A percentile compares a stretch with the other conserved stretches of the same genome.
phyloP scores from a whole-genome alignment of 2,888 invertebrate genomes.

The Eueremaeus valkanovi region DNA sequence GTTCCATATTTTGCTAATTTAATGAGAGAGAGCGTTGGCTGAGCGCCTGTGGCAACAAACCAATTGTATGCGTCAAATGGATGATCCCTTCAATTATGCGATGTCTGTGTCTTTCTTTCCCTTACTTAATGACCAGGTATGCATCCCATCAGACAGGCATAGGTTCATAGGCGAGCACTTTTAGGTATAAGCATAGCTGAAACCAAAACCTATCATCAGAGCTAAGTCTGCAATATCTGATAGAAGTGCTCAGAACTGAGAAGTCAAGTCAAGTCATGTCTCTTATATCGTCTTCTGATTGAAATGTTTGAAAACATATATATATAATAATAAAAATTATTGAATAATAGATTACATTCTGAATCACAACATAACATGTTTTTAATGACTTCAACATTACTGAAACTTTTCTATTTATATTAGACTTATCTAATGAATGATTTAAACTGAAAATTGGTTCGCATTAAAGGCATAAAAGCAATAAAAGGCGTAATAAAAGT shows the following conservation, averaged over 20 bases:
- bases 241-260: neutral
- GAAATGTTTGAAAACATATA: constrained; percentile 29
- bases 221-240: neutral
- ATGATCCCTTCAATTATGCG: constrained; percentile 31
- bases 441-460: constrained; percentile 7
- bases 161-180: constrained; percentile 24
- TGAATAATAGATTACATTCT: constrained; percentile 20
- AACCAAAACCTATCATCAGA: constrained; percentile 26
- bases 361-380: constrained; percentile 12
- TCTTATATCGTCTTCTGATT: constrained; percentile 30
- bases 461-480: constrained; percentile 19
- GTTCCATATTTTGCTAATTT: neutral
- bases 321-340: constrained; percentile 13
- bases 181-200: neutral
- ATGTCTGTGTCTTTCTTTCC: constrained; percentile 30
- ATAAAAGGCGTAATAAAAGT: constrained; percentile 27
- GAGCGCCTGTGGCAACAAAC: constrained; percentile 22
- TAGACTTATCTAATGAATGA: constrained; percentile 8
- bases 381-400: constrained; percentile 16
- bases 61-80: constrained; percentile 33
- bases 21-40: constrained; percentile 18
- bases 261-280: constrained; percentile 15
- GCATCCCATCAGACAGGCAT: constrained; percentile 19
- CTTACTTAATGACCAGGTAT: constrained; percentile 28
- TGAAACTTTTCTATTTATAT: constrained; percentile 19